Base-by-base conservation (phyloP, 2,888 invertebrate genomes). In the Mylabris sibirica region DNA sequence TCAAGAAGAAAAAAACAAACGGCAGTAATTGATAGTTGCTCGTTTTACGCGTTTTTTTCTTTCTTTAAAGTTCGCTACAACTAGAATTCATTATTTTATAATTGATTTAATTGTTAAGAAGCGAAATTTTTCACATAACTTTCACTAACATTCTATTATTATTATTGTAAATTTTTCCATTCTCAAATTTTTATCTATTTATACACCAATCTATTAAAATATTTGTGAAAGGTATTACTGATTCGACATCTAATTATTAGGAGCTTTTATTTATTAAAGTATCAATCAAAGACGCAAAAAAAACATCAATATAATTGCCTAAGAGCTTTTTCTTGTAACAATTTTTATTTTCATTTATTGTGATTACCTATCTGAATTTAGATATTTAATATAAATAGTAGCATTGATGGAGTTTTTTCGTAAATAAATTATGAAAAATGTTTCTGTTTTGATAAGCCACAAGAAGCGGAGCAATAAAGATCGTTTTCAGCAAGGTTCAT, bases 91-190 rank as follows among this genome's bases (percentile, higher is more conserved):
- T 57, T 57, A 14, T 57, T 57, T 57, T 57, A 34, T 63, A 62
- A 66, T 59, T 62, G 24, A 63, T 53, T 24, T 64, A 59, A 24
- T 63, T 64, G n/a, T 63, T 60, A 49, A 66, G 60, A 66, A 66
- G 66, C 63, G 65, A 69, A 66, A 66, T 66, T 69, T 66, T 57
- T 69, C 69, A 38, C 69, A 66, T 20, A 62, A 60, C 68, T 68
- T 68, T 68, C 69, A 65, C 69, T 66, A 57, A 53, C 57, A 66
- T 30, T 64, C 53, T 53, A 62, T 41, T 62, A 24, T 62, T 35
- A 11, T 59, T 26, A 2, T 57, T n/a, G n/a, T n/a, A n/a, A n/a
- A 34, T 22, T 41, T 24, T 41, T 62, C 3, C 12, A 5, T 14
- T 41, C 41, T 0, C 24, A 35, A 14, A 41, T 62, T 62, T 62